Conservation (phyloP, 2,113 vertebrate species). For the Melanostigma gelatinosum region DNA sequence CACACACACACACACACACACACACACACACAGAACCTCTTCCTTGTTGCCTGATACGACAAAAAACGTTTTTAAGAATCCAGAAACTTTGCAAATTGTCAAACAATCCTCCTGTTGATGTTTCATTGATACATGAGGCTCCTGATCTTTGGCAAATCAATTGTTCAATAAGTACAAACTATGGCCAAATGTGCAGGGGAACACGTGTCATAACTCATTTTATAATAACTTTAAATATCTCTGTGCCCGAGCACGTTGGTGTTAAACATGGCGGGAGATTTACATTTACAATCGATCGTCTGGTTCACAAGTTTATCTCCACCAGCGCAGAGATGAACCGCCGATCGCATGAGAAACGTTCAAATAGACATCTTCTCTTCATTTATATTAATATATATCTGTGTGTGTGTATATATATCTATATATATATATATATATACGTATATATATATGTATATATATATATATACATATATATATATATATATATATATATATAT, state of each 20-base stretch:
- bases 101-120: not conserved
- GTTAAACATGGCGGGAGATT: no score
- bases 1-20: no score
- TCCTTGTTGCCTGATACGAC: no score
- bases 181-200: conserved; percentile 7
- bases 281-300: conserved; percentile 53
- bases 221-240: no score
- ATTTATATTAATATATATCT: conserved; percentile 2
- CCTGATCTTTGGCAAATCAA: conserved; percentile 51
- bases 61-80: no score
- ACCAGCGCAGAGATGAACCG: conserved; percentile 2
- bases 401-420: conserved; percentile 12
- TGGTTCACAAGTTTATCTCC: conserved; percentile 25
- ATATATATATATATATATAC: conserved; percentile 29
- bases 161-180: not conserved
- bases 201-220: not conserved
- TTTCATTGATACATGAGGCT: conserved; percentile 36
- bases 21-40: no score
- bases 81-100: not conserved
- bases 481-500: conserved; percentile 23
- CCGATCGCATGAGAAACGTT: no score
- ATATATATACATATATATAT: no score
- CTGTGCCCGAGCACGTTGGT: no score
- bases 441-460: conserved; percentile 23
- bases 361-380: no score